Evolutionary conservation across 2,113 vertebrate species (phyloP), one percentile per base, ranked within the genome.

Genomic region (Pangasianodon gigas): DNA sequence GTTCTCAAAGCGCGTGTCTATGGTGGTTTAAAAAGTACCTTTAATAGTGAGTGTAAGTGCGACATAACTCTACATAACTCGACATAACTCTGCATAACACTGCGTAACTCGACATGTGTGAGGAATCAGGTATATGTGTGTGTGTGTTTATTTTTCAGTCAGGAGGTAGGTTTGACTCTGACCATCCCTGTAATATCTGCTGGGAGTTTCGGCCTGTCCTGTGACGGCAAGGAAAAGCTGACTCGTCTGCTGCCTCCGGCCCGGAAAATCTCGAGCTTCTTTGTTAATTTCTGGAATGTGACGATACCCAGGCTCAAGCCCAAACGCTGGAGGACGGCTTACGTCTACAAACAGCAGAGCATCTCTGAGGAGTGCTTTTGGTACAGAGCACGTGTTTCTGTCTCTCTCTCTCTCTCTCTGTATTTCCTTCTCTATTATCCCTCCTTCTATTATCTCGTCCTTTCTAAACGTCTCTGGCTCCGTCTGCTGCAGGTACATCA

Each of bases 181-280:
- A 96, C 93, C 90, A 95, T 97, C 56, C 98, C 98, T 69, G 93
- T 98, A 93, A 98, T 99, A 95, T 99, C 98, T 32, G 97, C 97
- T 19, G 98, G 98, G 92, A 99, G 98, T 93, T 99, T 99, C 81
- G 98, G 98, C 54, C 91, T 99, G 86, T 97, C 98, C 0, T 99
- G 98, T 94, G 97, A 99, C 96, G 96, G 96, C 87, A 98, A 97
- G 91, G 94, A 95, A 86, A 97, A 96, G 83, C 91, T 99, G 92
- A 97, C 96, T 5, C 96, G 98, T 67, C 94, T 99, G 88, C 94
- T 99, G 94, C 96, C 96, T n/a, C 98, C 98, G 26, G 97, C 97
- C 4, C 96, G 98, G 80, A 99, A 99, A 92, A 75, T 99, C 92
- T 95, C 93, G 0, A 94, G 95, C 54, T 97, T 98, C 90, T 95